phyloP scores from a whole-genome alignment of 2,888 invertebrate genomes.

The Agonum fuliginosum region DNA sequence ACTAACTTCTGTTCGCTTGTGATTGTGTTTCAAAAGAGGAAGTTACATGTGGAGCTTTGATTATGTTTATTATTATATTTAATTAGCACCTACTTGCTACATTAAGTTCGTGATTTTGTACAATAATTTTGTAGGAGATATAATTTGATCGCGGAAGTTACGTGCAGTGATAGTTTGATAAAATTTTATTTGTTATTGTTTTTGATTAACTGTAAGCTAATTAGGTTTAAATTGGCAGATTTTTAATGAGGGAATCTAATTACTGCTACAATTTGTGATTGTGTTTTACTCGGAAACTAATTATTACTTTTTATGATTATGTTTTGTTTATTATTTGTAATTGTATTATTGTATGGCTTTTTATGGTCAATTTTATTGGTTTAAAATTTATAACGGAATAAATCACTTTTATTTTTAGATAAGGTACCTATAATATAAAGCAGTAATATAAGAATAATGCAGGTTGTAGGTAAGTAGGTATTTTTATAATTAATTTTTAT shows the following conservation, averaged over 20 bases:
- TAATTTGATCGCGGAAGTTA: constrained; percentile 8
- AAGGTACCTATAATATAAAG: no score
- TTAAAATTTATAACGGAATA: no score
- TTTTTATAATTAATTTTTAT: no score
- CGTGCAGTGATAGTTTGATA: constrained; percentile 15
- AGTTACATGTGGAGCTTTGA: constrained; percentile 8
- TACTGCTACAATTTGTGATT: neutral
- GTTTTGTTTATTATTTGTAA: neutral
- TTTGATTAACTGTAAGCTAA: constrained; percentile 18
- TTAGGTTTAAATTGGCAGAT: constrained; percentile 23
- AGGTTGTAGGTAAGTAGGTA: no score
- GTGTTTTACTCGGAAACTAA: neutral
- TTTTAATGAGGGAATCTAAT: constrained; percentile 2
- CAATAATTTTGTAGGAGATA: neutral
- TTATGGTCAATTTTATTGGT: no score
- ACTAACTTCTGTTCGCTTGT: neutral
- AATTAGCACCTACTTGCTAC: neutral
- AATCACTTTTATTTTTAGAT: no score
- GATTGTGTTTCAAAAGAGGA: constrained; percentile 12
- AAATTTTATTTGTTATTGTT: constrained; percentile 25
- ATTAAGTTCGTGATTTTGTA: neutral
- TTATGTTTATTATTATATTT: constrained; percentile 21
- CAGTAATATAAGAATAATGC: no score
- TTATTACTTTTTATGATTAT: neutral
- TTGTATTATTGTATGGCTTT: no score